phyloP scores from a whole-genome alignment of 2,113 vertebrate species.

The Rhombomys opimus region DNA sequence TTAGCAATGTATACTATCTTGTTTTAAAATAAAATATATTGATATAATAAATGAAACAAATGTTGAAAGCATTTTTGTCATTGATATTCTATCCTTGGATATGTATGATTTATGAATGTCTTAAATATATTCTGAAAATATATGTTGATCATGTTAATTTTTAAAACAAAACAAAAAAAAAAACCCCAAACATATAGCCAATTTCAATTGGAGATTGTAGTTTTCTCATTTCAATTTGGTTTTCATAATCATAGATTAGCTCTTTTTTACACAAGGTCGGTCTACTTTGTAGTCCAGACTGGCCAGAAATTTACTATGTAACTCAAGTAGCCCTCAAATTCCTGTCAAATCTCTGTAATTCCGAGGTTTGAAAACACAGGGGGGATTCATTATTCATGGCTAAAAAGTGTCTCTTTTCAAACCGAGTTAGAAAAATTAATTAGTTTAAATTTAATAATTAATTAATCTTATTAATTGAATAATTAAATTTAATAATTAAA shows the following conservation, averaged over 20 bases:
- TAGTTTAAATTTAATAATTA: neutral
- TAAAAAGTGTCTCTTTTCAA: slow-evolving; percentile 10
- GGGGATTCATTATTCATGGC: neutral
- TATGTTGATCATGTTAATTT: slow-evolving; percentile 53
- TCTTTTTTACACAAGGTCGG: neutral
- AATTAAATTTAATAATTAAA: no score
- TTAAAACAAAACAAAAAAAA: neutral
- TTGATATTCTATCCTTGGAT: slow-evolving; percentile 19
- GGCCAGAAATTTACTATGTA: neutral
- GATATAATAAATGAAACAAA: neutral
- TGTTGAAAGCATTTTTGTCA: slow-evolving; percentile 8
- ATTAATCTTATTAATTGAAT: no score
- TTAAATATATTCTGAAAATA: neutral
- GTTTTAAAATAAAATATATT: neutral
- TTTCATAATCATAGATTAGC: neutral
- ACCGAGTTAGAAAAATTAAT: slow-evolving; percentile 16
- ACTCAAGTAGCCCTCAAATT: neutral
- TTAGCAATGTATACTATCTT: slow-evolving; percentile 56
- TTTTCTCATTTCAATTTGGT: neutral
- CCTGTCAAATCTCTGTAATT: neutral
- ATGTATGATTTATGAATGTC: neutral
- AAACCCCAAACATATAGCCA: neutral
- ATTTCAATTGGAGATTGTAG: slow-evolving; percentile 21
- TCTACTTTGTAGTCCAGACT: neutral
- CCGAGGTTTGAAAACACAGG: no score